phyloP scores from a whole-genome alignment of 2,113 vertebrate species.

The Neoarius graeffei region DNA sequence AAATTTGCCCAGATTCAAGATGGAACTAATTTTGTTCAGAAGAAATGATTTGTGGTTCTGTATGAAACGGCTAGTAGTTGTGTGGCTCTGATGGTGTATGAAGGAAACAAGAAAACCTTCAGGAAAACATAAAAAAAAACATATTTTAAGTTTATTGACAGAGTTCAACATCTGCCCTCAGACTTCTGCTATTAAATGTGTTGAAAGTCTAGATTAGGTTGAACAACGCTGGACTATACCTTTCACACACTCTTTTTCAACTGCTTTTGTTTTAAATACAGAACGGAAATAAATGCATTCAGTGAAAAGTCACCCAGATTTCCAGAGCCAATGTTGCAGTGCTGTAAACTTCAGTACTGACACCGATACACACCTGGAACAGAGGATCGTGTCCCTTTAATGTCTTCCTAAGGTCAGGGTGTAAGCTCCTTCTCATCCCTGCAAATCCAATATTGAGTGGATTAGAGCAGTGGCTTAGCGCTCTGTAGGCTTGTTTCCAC shows the following conservation, averaged over 20 bases:
- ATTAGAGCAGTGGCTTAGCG: constrained; percentile 2
- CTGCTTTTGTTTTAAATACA: not conserved
- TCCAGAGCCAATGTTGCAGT: not conserved
- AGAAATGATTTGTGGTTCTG: too few relatives aligned
- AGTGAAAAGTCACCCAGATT: not conserved
- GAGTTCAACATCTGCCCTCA: not conserved
- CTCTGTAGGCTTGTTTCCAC: not conserved
- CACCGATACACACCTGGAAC: not conserved
- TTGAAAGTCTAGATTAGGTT: not conserved
- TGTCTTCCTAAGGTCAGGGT: not conserved
- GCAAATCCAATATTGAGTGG: not conserved
- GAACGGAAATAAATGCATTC: not conserved
- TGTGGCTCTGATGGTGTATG: too few relatives aligned
- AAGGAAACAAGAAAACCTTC: too few relatives aligned
- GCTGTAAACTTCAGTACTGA: not conserved
- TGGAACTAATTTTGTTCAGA: too few relatives aligned
- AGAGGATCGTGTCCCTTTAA: not conserved
- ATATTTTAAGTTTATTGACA: too few relatives aligned
- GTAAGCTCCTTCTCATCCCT: not conserved
- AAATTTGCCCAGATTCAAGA: too few relatives aligned
- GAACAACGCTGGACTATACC: not conserved
- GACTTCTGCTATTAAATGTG: not conserved
- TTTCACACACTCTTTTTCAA: not conserved
- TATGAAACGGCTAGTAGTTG: too few relatives aligned
- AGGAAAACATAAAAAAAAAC: too few relatives aligned